Conservation (phyloP, 2,888 invertebrate genomes). For the Barypeithes pellucidus region DNA sequence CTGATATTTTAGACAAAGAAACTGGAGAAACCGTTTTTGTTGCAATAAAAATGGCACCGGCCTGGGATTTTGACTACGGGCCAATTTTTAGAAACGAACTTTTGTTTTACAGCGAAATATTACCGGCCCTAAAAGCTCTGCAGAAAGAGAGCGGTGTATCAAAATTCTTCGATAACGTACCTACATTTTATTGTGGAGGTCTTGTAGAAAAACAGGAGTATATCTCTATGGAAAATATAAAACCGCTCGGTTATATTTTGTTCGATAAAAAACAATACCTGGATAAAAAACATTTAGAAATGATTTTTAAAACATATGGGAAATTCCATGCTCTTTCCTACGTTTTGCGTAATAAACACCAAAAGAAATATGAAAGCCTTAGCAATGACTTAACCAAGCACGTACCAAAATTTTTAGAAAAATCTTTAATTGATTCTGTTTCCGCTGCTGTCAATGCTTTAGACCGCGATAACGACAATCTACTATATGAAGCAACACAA, state of each 20-base stretch:
- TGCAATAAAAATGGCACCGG: conserved; percentile 35
- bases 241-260: conserved; percentile 32
- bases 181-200: conserved; percentile 10
- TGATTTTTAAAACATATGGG: conserved; percentile 41
- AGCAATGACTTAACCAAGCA: background rate
- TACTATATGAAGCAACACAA: conserved; percentile 13
- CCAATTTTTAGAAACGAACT: conserved; percentile 32
- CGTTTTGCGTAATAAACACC: conserved; percentile 30
- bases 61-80: background rate
- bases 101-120: conserved; percentile 33
- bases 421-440: background rate
- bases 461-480: background rate
- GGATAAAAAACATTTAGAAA: conserved; percentile 36
- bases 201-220: conserved; percentile 7
- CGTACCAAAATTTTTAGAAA: background rate
- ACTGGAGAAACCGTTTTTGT: conserved; percentile 23
- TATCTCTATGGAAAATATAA: conserved; percentile 36
- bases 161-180: conserved; percentile 28
- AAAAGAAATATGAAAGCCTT: conserved; percentile 16
- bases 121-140: conserved; percentile 24
- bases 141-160: conserved; percentile 6
- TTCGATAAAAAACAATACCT: conserved; percentile 38
- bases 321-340: conserved; percentile 47
- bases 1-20: conserved; percentile 29
- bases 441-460: conserved; percentile 14